These are phyloP conservation scores for Microlaimidae sp. DNA, from an alignment of 2,888 invertebrate species.

Conservation along the genomic window DNA sequence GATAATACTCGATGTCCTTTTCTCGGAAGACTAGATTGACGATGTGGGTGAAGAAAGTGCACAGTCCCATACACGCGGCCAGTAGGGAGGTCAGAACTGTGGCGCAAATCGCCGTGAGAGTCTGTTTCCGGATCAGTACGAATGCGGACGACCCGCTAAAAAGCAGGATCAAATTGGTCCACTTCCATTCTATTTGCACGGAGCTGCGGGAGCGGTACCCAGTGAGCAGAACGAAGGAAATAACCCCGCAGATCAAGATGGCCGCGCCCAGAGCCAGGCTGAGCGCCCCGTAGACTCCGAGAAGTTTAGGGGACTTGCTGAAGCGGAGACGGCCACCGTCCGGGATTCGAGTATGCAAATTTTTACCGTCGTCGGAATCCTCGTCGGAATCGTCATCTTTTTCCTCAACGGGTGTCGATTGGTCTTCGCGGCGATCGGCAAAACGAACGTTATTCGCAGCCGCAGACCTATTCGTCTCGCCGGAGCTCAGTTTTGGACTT, in stretches of 20 bases:
- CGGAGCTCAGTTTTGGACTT: too few species aligned
- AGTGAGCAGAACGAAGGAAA: slow-evolving; percentile 1
- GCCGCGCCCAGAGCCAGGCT: slow-evolving; percentile 5
- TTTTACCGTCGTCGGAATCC: too few species aligned
- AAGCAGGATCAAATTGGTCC: slow-evolving; percentile 8
- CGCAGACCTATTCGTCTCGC: too few species aligned
- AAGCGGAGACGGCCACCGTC: too few species aligned
- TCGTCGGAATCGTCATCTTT: too few species aligned
- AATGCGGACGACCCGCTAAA: slow-evolving; percentile 8
- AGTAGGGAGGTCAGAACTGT: background rate
- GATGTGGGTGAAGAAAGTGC: slow-evolving; percentile 4
- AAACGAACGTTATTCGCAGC: too few species aligned
- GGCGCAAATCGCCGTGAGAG: background rate
- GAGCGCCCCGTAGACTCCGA: background rate
- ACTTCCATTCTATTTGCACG: slow-evolving; percentile 11
- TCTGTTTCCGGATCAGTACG: background rate
- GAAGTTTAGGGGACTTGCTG: background rate
- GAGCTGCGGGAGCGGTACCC: slow-evolving; percentile 1
- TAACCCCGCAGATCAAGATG: slow-evolving; percentile 5
- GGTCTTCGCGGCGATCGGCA: too few species aligned
- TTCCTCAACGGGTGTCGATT: too few species aligned
- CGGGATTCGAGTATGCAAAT: too few species aligned
- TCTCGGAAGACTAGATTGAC: slow-evolving; percentile 8
- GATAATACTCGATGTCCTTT: background rate
- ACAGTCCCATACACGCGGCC: background rate